Base-by-base conservation (phyloP, 2,888 invertebrate genomes). In the Cryptocheilus praepositus region DNA sequence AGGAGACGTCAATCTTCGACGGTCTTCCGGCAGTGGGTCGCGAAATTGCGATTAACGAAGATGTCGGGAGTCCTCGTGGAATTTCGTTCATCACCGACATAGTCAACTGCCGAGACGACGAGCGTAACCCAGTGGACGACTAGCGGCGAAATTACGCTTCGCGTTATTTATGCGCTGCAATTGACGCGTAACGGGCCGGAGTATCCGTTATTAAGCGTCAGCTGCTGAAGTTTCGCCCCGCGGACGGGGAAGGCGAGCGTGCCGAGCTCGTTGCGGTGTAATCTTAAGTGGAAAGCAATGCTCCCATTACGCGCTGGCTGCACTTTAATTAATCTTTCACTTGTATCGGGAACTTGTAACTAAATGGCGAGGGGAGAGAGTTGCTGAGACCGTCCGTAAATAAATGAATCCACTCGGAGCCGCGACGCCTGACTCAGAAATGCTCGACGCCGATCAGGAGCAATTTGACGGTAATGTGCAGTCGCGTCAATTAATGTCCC, bases 201-300 rank as follows among this genome's bases (percentile, higher is more conserved):
- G 45, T 64, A 69, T 69, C 65, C 60, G 76, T 71, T 73, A 71
- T 77, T 69, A 71, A 74, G 67, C 67, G 69, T 22, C 77, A 71
- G 70, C 63, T 67, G 73, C 65, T 18, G 64, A 61, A 66, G 69
- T 65, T 65, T 64, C 61, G 36, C 8, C 36, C 28, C 28, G 43
- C 54, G 11, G 52, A 52, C 16, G 22, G 15, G 21, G 1, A 5
- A 15, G 53, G 53, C 11, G n/a, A n/a, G 49, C 16, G 49, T 49
- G 18, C 2, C 49, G 18, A 16, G 49, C 52, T 19, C 52, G 52
- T 52, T 52, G 53, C 43, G 49, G 49, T 56, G 67, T 61, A 73
- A 71, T 77, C 76, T 77, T 78, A 75, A 82, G 77, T 80, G 77
- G 69, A 79, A 80, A 76, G 73, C 78, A 76, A 81, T 81, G 74